A percentile compares a stretch with the other conserved stretches of the same genome.
phyloP scores from a whole-genome alignment of 1,140 invertebrate genomes.

The Drosophila mauritiana region DNA sequence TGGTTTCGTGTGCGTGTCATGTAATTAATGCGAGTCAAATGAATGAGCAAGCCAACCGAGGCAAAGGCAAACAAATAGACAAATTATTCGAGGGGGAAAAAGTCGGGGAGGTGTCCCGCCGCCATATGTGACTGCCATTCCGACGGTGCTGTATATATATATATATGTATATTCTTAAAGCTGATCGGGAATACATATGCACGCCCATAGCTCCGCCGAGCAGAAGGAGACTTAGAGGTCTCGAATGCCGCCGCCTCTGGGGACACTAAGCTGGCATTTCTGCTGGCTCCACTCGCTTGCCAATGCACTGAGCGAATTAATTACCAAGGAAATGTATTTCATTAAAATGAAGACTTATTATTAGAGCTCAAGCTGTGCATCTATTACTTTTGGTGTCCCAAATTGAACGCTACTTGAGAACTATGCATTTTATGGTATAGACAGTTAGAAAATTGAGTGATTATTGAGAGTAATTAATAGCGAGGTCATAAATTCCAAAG shows the following conservation, averaged over 20 bases:
- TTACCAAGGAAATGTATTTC: background rate
- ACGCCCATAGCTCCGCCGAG: background rate
- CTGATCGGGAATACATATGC: slow-evolving; percentile 46
- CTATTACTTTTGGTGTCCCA: too few relatives aligned
- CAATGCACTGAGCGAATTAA: background rate
- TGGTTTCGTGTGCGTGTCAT: slow-evolving; percentile 65
- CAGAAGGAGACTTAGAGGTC: background rate
- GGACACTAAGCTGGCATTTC: slow-evolving; percentile 38
- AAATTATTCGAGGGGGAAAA: slow-evolving; percentile 47
- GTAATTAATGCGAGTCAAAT: slow-evolving; percentile 80
- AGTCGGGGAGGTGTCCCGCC: background rate
- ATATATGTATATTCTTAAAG: slow-evolving; percentile 30
- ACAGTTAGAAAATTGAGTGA: too few relatives aligned
- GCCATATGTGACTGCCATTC: slow-evolving; percentile 60
- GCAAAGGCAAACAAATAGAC: slow-evolving; percentile 60
- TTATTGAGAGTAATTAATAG: too few relatives aligned
- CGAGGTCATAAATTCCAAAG: too few relatives aligned
- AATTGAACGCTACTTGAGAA: too few relatives aligned
- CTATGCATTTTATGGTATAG: too few relatives aligned
- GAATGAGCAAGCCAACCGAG: slow-evolving; percentile 58
- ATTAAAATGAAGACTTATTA: background rate
- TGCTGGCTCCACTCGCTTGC: background rate
- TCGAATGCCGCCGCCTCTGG: slow-evolving; percentile 17
- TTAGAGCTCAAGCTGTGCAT: too few relatives aligned
- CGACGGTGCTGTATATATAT: slow-evolving; percentile 8